These are phyloP conservation scores for Theretra japonica DNA, from an alignment of 2,888 invertebrate species.

Conservation along the genomic window DNA sequence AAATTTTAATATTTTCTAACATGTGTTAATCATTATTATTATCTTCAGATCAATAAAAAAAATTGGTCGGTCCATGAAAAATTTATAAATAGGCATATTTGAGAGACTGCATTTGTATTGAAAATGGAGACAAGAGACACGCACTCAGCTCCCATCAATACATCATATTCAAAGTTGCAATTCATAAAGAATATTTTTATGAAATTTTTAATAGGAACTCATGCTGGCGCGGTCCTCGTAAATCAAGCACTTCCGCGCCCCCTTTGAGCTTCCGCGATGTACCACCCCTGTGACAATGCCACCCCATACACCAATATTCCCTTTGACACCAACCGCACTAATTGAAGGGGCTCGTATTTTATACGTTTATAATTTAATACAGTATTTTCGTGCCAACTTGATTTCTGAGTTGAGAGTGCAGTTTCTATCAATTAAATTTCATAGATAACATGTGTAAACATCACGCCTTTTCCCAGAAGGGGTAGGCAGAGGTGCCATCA, in stretches of 20 bases:
- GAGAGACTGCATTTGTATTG: too few species aligned
- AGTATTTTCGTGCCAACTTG: neutral
- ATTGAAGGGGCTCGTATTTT: slow-evolving; percentile 56
- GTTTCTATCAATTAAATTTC: too few species aligned
- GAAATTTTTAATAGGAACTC: slow-evolving; percentile 76
- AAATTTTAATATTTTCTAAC: too few species aligned
- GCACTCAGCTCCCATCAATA: neutral
- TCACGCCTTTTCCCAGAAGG: too few species aligned
- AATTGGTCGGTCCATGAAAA: too few species aligned
- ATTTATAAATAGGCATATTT: too few species aligned
- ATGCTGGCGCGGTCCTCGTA: slow-evolving; percentile 73
- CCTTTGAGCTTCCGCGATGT: slow-evolving; percentile 79
- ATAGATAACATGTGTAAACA: too few species aligned
- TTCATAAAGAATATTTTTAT: slow-evolving; percentile 73
- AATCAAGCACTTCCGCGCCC: slow-evolving; percentile 79
- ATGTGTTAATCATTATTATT: too few species aligned
- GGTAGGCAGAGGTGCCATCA: too few species aligned
- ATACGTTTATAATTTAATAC: neutral
- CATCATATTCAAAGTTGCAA: slow-evolving; percentile 7
- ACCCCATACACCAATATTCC: slow-evolving; percentile 73
- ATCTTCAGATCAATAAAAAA: too few species aligned
- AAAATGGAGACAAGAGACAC: neutral
- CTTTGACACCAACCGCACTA: slow-evolving; percentile 68
- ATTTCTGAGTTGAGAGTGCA: neutral
- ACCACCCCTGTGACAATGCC: slow-evolving; percentile 76